These are phyloP conservation scores for Macropis europaea DNA, from an alignment of 2,888 invertebrate species.

Conservation along the genomic window DNA sequence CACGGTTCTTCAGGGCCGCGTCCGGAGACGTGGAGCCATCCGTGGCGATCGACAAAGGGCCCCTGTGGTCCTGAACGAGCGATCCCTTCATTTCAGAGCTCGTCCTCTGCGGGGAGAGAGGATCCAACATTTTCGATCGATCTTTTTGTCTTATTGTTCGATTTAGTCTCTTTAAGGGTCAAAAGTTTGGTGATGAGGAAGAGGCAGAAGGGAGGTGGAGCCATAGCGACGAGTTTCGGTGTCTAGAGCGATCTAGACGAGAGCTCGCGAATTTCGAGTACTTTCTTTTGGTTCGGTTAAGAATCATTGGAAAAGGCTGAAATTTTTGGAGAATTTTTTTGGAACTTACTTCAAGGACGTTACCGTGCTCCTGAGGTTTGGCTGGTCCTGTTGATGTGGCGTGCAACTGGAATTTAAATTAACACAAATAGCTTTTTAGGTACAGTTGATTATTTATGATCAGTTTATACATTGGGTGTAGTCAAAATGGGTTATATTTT, in stretches of 20 bases:
- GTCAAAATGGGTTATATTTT: too few relatives aligned
- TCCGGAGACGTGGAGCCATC: neutral
- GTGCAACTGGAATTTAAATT: slow-evolving; percentile 36
- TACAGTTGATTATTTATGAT: neutral
- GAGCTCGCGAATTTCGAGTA: slow-evolving; percentile 4
- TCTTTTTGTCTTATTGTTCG: neutral
- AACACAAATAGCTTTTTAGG: neutral
- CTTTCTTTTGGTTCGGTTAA: too few relatives aligned
- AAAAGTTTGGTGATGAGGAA: slow-evolving; percentile 54
- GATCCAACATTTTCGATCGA: slow-evolving; percentile 35
- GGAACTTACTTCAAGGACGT: slow-evolving; percentile 27
- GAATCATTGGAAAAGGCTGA: neutral
- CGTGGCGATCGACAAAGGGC: slow-evolving; percentile 36
- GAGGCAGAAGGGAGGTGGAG: slow-evolving; percentile 76
- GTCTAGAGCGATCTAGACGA: too few relatives aligned
- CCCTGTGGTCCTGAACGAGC: slow-evolving; percentile 38
- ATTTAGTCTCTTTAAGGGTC: neutral
- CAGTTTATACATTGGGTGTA: too few relatives aligned
- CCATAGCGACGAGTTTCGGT: slow-evolving; percentile 59
- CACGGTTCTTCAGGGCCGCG: too few relatives aligned
- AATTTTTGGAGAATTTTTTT: neutral
- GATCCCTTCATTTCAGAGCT: slow-evolving; percentile 12
- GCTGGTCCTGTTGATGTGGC: neutral
- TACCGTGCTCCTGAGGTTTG: neutral
- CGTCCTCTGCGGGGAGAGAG: slow-evolving; percentile 51